Evolutionary conservation across 2,888 invertebrate genomes (phyloP).

Genomic region (Idaea straminata): DNA sequence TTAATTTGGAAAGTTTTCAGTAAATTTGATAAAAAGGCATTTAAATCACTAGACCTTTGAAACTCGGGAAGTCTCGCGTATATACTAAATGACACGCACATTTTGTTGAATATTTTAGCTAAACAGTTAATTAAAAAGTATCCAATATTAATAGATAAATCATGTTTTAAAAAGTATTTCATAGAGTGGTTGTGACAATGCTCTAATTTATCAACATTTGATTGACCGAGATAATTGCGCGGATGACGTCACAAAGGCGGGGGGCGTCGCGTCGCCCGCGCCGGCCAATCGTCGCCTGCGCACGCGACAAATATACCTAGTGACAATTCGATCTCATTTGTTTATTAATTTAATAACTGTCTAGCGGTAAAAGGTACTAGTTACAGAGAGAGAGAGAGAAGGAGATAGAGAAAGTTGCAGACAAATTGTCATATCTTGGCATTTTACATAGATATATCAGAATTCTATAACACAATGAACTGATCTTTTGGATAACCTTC

Average conservation of each 20-base stretch:
- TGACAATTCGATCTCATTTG: constrained; percentile 17
- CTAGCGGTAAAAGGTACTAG: constrained; percentile 10
- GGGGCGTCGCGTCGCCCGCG: not conserved
- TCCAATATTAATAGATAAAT: not conserved
- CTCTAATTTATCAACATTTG: not conserved
- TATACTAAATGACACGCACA: no score
- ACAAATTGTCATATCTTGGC: no score
- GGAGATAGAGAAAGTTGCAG: constrained; percentile 12
- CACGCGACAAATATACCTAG: constrained; percentile 46
- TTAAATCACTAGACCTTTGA: no score
- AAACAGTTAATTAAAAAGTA: not conserved
- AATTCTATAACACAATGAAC: no score
- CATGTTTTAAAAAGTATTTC: not conserved
- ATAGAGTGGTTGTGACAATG: not conserved
- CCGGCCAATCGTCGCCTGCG: constrained; percentile 39
- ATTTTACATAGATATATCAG: no score
- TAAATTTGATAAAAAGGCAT: no score
- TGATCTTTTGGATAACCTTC: no score
- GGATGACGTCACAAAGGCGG: not conserved
- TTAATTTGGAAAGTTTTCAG: no score
- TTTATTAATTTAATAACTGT: not conserved
- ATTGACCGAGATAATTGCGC: not conserved
- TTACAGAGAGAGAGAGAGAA: not conserved
- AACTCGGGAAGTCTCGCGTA: no score
- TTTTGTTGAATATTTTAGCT: no score